Conservation (phyloP, 2,113 vertebrate genomes). For the Paracanthobrama guichenoti region DNA sequence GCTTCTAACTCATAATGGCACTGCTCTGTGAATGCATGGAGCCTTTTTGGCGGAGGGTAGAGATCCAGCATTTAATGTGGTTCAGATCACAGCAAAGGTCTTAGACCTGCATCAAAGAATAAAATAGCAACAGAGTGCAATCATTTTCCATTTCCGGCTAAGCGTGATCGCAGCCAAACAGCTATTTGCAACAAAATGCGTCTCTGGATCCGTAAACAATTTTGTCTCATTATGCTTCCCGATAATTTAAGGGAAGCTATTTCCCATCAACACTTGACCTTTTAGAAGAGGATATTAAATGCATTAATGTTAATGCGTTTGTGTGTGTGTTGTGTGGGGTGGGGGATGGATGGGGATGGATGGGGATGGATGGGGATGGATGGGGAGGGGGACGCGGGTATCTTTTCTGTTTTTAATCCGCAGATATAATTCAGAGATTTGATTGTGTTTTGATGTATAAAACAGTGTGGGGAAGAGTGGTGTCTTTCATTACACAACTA, state of each 20-base stretch:
- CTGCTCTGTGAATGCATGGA: background rate
- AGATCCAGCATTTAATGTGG: background rate
- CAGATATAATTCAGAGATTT: background rate
- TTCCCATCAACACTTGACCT: constrained; percentile 66
- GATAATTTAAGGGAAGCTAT: constrained; percentile 63
- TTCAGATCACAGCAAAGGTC: constrained; percentile 7
- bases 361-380: background rate
- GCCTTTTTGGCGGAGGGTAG: background rate
- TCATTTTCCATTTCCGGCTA: constrained; percentile 52
- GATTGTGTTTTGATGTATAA: background rate
- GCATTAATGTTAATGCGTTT: constrained; percentile 57
- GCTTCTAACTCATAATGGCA: constrained; percentile 1
- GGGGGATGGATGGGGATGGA: background rate
- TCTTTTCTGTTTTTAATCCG: constrained; percentile 16
- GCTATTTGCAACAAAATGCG: constrained; percentile 58
- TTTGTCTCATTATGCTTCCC: constrained; percentile 63
- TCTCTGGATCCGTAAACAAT: constrained; percentile 64
- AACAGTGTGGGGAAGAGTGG: background rate
- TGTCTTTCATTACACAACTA: no score
- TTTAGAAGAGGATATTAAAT: constrained; percentile 62
- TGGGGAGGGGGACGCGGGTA: background rate
- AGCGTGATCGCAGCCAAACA: constrained; percentile 12
- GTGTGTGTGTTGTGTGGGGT: background rate
- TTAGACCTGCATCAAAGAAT: background rate
- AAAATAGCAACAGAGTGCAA: constrained; percentile 8